A percentile compares a stretch with the other conserved stretches of the same genome.
These are phyloP conservation scores for Heliocidaris tuberculata DNA, from an alignment of 35 echinoderm and acorn worm genomes.

Conservation along the genomic window DNA sequence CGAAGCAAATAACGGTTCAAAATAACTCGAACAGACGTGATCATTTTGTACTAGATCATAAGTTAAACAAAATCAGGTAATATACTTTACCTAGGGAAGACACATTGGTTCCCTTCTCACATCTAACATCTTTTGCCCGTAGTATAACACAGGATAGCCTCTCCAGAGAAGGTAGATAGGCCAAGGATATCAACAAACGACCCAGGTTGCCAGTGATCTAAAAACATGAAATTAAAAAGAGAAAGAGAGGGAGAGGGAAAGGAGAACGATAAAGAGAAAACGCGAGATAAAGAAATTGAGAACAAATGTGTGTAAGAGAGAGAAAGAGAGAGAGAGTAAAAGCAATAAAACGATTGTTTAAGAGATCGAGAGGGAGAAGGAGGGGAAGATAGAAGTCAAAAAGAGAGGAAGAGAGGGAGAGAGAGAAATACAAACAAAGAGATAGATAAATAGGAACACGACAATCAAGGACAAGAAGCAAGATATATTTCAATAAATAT, in stretches of 20 bases:
- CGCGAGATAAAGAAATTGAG: background rate
- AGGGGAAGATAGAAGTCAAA: too few relatives aligned
- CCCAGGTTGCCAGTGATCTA: conserved; percentile 45
- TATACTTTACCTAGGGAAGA: conserved; percentile 14
- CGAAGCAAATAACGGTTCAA: background rate
- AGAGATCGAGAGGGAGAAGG: too few relatives aligned
- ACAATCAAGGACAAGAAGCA: too few relatives aligned
- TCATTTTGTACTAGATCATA: background rate
- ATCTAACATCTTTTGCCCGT: conserved; percentile 45
- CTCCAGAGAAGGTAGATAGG: conserved; percentile 54
- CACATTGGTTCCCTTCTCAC: conserved; percentile 42
- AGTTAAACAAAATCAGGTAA: background rate
- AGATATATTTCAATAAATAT: too few relatives aligned
- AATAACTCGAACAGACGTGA: background rate
- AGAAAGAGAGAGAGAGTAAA: background rate
- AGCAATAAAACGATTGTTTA: too few relatives aligned
- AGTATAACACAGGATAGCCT: conserved; percentile 44
- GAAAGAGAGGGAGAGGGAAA: background rate
- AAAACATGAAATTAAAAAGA: background rate
- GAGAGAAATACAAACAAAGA: too few relatives aligned
- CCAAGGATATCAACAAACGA: conserved; percentile 38
- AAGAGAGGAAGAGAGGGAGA: too few relatives aligned
- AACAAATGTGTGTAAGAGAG: background rate
- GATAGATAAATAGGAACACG: too few relatives aligned
- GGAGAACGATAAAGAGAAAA: background rate